Evolutionary conservation across 1,140 invertebrate genomes (phyloP).

Genomic region (Whitmania pigra): DNA sequence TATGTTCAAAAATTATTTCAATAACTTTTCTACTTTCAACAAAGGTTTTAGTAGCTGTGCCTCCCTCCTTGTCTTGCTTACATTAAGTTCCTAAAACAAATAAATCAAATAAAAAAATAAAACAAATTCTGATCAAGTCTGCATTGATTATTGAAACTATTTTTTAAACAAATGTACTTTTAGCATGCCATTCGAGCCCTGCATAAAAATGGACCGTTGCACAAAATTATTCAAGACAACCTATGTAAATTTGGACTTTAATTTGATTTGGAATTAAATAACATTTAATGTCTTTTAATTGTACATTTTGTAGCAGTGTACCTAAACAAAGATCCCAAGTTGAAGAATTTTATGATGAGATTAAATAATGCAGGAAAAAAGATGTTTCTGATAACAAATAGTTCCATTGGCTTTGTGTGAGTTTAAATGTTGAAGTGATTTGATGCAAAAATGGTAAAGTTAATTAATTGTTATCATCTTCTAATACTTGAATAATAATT

Average conservation of each 20-base stretch:
- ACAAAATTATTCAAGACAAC: constrained; percentile 65
- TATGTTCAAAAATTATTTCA: too few species aligned
- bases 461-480: too few species aligned
- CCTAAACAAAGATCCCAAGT: constrained; percentile 61
- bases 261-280: constrained; percentile 19
- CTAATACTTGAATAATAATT: too few species aligned
- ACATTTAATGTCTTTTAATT: constrained; percentile 13
- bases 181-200: constrained; percentile 75
- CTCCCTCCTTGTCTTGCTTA: too few species aligned
- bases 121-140: too few species aligned
- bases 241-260: constrained; percentile 31
- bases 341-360: constrained; percentile 63
- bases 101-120: too few species aligned
- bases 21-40: too few species aligned
- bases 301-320: constrained; percentile 53
- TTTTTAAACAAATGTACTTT: constrained; percentile 32
- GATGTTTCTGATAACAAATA: constrained; percentile 89
- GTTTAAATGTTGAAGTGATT: constrained; percentile 37
- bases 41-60: too few species aligned
- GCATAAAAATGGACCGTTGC: constrained; percentile 69
- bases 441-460: too few species aligned
- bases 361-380: constrained; percentile 65
- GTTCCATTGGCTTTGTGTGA: constrained; percentile 91
- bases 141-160: constrained; percentile 4
- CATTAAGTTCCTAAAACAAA: too few species aligned